Evolutionary conservation across 2,888 invertebrate species (phyloP).

Genomic region (Seladonia tumulorum): DNA sequence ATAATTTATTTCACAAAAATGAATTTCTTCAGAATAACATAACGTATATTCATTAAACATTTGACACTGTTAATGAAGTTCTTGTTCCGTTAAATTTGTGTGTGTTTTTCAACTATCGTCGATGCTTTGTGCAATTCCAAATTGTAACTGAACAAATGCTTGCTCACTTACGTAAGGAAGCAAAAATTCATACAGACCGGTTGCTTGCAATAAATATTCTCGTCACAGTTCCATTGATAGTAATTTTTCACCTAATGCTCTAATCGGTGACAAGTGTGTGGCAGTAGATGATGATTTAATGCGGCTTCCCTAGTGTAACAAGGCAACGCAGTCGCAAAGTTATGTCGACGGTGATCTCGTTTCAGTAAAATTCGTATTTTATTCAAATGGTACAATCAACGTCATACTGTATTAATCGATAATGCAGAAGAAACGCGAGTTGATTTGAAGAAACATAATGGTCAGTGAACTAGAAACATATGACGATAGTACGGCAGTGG

Average conservation of each 20-base stretch:
- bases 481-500: constrained; percentile 26
- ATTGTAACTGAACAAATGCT: too few relatives aligned
- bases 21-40: too few relatives aligned
- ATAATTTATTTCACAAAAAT: too few relatives aligned
- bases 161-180: neutral
- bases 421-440: neutral
- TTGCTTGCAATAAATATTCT: neutral
- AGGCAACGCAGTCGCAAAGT: neutral
- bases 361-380: neutral
- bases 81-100: too few relatives aligned
- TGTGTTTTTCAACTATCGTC: too few relatives aligned
- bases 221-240: neutral
- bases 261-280: neutral
- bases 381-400: neutral
- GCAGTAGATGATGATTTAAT: neutral
- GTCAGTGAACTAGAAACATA: constrained; percentile 59
- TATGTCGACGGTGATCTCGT: neutral
- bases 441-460: constrained; percentile 27
- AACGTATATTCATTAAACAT: too few relatives aligned
- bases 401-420: neutral
- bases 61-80: too few relatives aligned
- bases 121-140: too few relatives aligned
- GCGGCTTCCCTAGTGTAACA: neutral
- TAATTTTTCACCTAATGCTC: neutral
- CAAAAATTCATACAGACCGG: neutral